These are phyloP conservation scores for Cephus nigrinus DNA, from an alignment of 2,888 invertebrate species.

Conservation along the genomic window DNA sequence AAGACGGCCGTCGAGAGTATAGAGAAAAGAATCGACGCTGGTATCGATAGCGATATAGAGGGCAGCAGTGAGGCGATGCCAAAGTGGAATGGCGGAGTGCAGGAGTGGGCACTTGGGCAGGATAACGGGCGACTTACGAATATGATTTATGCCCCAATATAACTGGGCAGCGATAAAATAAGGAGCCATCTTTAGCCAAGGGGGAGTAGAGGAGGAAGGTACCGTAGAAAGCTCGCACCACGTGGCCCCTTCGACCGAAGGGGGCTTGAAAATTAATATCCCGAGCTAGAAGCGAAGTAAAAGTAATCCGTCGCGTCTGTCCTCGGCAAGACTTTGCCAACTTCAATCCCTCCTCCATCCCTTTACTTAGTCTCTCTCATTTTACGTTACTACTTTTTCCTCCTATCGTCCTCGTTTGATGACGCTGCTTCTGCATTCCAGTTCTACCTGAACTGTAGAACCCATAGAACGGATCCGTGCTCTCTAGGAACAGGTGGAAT, in stretches of 20 bases:
- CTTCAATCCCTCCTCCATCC: background rate
- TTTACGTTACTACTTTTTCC: background rate
- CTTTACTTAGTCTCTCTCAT: too few species aligned
- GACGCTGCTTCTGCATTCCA: background rate
- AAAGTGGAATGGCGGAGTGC: constrained; percentile 11
- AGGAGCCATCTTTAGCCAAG: constrained; percentile 34
- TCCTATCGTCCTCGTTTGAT: background rate
- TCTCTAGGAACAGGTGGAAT: too few species aligned
- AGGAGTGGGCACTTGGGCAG: constrained; percentile 16
- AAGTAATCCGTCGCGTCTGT: constrained; percentile 43
- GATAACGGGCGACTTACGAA: constrained; percentile 52
- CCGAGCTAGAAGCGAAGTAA: constrained; percentile 20
- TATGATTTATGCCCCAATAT: constrained; percentile 58
- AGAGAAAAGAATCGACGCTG: background rate
- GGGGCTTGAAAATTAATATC: constrained; percentile 39
- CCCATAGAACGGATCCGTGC: too few species aligned
- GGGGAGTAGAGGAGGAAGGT: too few species aligned
- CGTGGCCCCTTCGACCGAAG: constrained; percentile 15
- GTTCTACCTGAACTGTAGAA: too few species aligned
- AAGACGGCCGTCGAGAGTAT: background rate
- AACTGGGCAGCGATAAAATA: constrained; percentile 55
- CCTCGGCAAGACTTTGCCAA: constrained; percentile 32
- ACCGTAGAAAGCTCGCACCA: too few species aligned
- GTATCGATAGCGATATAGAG: background rate
- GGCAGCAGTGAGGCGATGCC: constrained; percentile 28